Evolutionary conservation across 2,113 vertebrate species (phyloP), one percentile per base, ranked within the genome.

Genomic region (Gasterosteus nipponicus): DNA sequence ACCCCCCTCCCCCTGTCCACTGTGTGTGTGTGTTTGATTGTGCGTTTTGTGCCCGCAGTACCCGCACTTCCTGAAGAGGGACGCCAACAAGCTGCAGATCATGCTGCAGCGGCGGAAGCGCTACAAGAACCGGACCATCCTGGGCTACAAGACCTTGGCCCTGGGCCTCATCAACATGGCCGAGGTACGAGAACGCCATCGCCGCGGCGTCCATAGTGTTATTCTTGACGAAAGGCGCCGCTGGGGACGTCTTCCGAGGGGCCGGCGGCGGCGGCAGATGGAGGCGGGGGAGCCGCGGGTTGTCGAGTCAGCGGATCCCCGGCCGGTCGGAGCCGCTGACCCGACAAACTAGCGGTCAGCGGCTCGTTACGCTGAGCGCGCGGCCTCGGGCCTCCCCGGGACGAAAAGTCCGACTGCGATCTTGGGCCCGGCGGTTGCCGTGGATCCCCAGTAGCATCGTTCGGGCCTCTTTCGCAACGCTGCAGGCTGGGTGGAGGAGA

Each of bases 121-220:
- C 0, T 97, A 97, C 91, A 98, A 97, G 92, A 97, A 98, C 89
- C 92, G 96, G n/a, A 97, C 96, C 78, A 96, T 98, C 91, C 89
- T 97, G 80, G 96, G 96, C 69, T 98, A 98, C 86, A 98, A 98
- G 91, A 98, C 96, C 0, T 91, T 98, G 69, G 96, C 96, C 0
- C 89, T 97, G 80, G 96, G 96, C 0, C 94, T 96, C 78, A 97
- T 98, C 94, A 97, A 97, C 92, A 98, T 98, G 96, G 96, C 96
- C 0, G 96, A 98, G 96, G 96, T 97, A 85, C 33, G 3, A 35
- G 33, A 5, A 35, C 33, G 33, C 22, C 22, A 26, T 26, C 22
- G 22, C 22, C 22, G 22, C 22, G 22, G 22, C 22, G 22, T 26
- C 22, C 22, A 26, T 26, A 26, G 22, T 26, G 22, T 26, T 26